Conservation (phyloP, 2,113 vertebrate genomes). For the Plestiodon gilberti region DNA sequence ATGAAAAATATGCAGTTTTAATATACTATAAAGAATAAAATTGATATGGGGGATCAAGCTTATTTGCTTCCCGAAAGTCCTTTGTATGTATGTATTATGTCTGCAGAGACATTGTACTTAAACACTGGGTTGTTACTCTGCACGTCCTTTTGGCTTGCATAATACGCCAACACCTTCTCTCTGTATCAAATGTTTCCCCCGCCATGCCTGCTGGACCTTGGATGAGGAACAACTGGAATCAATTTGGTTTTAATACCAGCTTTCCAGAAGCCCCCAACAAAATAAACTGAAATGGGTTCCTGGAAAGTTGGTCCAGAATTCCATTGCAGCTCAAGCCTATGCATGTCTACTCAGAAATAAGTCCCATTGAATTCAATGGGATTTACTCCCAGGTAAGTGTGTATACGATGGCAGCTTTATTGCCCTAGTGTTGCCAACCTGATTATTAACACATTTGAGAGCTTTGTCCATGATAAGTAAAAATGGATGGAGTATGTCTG, state of each 20-base stretch:
- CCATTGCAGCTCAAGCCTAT: neutral
- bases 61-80: neutral
- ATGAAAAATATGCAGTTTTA: conserved; percentile 12
- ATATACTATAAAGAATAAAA: neutral
- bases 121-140: neutral
- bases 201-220: neutral
- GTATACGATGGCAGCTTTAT: too few relatives aligned
- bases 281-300: neutral
- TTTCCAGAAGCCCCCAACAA: neutral
- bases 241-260: neutral
- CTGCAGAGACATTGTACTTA: neutral
- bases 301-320: neutral
- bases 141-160: neutral
- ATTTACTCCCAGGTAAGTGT: too few relatives aligned
- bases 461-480: neutral
- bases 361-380: too few relatives aligned
- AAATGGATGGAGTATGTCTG: neutral
- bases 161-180: neutral
- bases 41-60: neutral
- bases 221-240: neutral
- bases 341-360: too few relatives aligned
- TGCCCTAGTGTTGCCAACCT: neutral
- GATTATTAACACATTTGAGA: neutral
- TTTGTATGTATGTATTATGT: neutral
- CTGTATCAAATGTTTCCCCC: neutral